These are phyloP conservation scores for Lipophrys pholis DNA, from an alignment of 2,113 vertebrate genomes.

Conservation along the genomic window DNA sequence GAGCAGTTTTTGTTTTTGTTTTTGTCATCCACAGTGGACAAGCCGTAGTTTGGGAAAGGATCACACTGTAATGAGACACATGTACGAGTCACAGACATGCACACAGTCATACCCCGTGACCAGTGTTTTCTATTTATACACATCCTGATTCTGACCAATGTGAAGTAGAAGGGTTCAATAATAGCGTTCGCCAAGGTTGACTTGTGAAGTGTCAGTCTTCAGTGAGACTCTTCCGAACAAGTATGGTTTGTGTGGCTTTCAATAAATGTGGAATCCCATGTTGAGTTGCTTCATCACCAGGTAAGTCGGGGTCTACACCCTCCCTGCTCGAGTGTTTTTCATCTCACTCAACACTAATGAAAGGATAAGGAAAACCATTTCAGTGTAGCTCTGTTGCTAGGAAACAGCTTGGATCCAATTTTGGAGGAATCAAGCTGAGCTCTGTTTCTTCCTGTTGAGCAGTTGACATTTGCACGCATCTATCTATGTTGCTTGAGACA, in stretches of 20 bases:
- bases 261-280: conserved; percentile 15
- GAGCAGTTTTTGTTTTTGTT: not conserved
- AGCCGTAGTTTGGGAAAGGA: not conserved
- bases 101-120: conserved; percentile 38
- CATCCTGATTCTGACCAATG: conserved; percentile 38
- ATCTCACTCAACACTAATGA: conserved; percentile 10
- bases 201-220: conserved; percentile 32
- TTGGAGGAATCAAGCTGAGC: conserved; percentile 11
- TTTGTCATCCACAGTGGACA: not conserved
- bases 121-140: conserved; percentile 60
- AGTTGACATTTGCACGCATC: conserved; percentile 28
- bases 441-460: conserved; percentile 22
- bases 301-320: conserved; percentile 6
- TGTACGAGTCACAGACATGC: conserved; percentile 7
- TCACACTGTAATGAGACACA: conserved; percentile 23
- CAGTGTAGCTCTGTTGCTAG: conserved; percentile 55
- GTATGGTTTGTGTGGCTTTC: conserved; percentile 26
- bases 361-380: conserved; percentile 18
- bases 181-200: conserved; percentile 44
- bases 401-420: conserved; percentile 46
- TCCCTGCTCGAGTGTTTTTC: too few species aligned
- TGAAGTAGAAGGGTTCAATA: conserved; percentile 60
- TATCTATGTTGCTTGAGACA: not conserved
- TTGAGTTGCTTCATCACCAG: conserved; percentile 18
- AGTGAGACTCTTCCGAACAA: conserved; percentile 9